Evolutionary conservation across 2,888 invertebrate genomes (phyloP).

Genomic region (Micropterix aruncella): DNA sequence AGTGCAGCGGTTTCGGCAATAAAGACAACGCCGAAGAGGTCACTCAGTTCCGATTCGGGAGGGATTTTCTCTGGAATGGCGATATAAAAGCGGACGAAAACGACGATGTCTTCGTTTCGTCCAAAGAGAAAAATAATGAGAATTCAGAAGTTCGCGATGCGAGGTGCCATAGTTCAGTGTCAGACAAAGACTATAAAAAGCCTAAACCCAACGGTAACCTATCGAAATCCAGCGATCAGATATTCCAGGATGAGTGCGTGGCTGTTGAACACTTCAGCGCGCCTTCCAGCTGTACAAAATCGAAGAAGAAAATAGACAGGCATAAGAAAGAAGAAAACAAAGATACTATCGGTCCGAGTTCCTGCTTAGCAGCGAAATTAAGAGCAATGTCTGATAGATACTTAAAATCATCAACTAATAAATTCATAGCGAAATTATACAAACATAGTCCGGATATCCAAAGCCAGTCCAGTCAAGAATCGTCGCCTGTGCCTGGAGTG

Average conservation of each 20-base stretch:
- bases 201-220: constrained; percentile 30
- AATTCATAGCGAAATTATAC: constrained; percentile 53
- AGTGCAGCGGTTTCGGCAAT: constrained; percentile 33
- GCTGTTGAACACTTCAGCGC: constrained; percentile 15
- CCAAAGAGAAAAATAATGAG: constrained; percentile 18
- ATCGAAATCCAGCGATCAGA: constrained; percentile 39
- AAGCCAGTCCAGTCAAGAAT: constrained; percentile 19
- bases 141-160: constrained; percentile 27
- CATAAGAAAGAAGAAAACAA: constrained; percentile 29
- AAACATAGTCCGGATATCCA: constrained; percentile 30
- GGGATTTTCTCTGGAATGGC: constrained; percentile 32
- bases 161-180: constrained; percentile 36
- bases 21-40: constrained; percentile 25
- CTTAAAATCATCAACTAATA: constrained; percentile 53
- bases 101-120: constrained; percentile 30
- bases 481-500: constrained; percentile 22
- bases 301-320: constrained; percentile 36
- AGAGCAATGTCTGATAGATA: constrained; percentile 61
- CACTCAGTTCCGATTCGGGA: constrained; percentile 24
- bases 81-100: constrained; percentile 17
- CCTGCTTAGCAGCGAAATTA: constrained; percentile 53
- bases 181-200: constrained; percentile 31
- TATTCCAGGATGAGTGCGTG: constrained; percentile 37
- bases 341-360: constrained; percentile 37
- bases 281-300: constrained; percentile 17